phyloP scores from a whole-genome alignment of 1,140 invertebrate species.

The Notospermus geniculatus region DNA sequence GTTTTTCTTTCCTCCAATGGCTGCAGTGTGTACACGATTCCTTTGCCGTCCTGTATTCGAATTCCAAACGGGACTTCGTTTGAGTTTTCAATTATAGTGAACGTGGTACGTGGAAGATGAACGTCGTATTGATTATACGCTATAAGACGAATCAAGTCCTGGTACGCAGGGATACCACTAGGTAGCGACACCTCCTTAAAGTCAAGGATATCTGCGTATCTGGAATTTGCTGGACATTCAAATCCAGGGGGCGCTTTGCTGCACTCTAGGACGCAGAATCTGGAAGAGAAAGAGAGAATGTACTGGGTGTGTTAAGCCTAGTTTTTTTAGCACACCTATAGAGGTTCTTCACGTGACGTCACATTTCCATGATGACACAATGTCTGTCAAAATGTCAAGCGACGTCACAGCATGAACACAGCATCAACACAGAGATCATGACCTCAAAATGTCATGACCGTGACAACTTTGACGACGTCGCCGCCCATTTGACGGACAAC shows the following conservation, averaged over 20 bases:
- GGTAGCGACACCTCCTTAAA: conserved; percentile 56
- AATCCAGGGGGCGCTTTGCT: conserved; percentile 31
- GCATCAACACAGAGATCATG: too few species aligned
- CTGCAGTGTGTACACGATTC: conserved; percentile 50
- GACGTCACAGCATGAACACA: too few species aligned
- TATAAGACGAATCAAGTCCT: conserved; percentile 54
- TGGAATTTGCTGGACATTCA: conserved; percentile 44
- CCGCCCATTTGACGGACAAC: too few species aligned
- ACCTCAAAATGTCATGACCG: too few species aligned
- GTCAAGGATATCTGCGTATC: conserved; percentile 55
- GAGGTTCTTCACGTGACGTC: too few species aligned
- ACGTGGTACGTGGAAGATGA: conserved; percentile 46
- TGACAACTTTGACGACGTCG: too few species aligned
- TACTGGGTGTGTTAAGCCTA: conserved; percentile 49
- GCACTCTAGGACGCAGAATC: conserved; percentile 53
- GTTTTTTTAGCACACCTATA: conserved; percentile 52
- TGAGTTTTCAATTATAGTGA: conserved; percentile 54
- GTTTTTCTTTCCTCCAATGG: conserved; percentile 39
- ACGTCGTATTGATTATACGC: conserved; percentile 55
- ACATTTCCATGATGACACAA: too few species aligned
- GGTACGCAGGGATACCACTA: conserved; percentile 53
- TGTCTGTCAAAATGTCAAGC: too few species aligned
- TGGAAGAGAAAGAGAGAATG: conserved; percentile 24
- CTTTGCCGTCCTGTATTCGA: conserved; percentile 49
- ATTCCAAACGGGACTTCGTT: conserved; percentile 48